Percentiles rank a stretch among this genome's conserved stretches.
Conservation (phyloP, 2,113 vertebrate genomes). For the Ardeotis arabs region DNA sequence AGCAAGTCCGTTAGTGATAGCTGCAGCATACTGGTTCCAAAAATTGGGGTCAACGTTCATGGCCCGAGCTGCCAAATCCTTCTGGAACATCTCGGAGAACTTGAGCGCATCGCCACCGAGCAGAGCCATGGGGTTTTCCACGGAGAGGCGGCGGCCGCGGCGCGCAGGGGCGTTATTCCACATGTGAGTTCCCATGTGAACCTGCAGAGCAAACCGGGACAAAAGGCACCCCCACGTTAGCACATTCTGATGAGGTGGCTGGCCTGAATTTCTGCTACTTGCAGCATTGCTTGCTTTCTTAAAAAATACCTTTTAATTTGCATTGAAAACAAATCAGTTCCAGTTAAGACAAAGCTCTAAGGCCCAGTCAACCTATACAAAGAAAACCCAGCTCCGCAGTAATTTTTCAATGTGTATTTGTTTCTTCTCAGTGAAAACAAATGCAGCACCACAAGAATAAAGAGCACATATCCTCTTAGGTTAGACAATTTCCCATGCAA, state of each 20-base stretch:
- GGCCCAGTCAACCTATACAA: neutral
- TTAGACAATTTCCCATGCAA: neutral
- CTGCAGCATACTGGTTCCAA: conserved; percentile 98
- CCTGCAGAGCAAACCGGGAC: conserved; percentile 76
- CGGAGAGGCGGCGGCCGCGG: conserved; percentile 93
- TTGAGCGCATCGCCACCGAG: conserved; percentile 94
- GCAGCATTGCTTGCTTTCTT: neutral
- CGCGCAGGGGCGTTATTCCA: conserved; percentile 98
- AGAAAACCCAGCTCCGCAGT: neutral
- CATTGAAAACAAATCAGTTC: neutral
- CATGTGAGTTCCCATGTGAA: conserved; percentile 99
- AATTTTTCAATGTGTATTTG: neutral
- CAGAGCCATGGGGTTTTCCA: conserved; percentile 98
- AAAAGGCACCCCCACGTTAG: conserved; percentile 58
- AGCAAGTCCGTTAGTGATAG: conserved; percentile 95
- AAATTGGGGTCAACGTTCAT: conserved; percentile 97
- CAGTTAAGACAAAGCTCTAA: neutral
- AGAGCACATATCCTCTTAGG: neutral
- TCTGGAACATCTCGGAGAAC: conserved; percentile 99
- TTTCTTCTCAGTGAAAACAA: neutral
- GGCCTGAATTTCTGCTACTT: neutral
- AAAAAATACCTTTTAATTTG: neutral
- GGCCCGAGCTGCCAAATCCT: conserved; percentile 93
- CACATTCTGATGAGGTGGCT: neutral
- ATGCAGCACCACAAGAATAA: neutral